Evolutionary conservation across 2,113 vertebrate genomes (phyloP).

Genomic region (Pseudolaguvia tuberculata): DNA sequence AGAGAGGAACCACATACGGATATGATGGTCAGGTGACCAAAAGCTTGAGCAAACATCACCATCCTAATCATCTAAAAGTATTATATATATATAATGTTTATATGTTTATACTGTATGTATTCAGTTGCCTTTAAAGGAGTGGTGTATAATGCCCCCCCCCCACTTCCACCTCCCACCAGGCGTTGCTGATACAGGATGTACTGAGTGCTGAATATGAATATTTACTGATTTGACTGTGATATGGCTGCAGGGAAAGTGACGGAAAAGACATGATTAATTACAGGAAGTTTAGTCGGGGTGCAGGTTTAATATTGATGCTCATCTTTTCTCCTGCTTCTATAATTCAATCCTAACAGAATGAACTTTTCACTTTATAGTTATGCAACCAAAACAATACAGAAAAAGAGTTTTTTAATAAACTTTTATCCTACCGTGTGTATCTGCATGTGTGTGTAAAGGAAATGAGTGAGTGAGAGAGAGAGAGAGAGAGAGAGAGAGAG

Average conservation of each 20-base stretch:
- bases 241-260: neutral
- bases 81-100: too few species aligned
- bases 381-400: too few species aligned
- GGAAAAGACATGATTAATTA: conserved; percentile 2
- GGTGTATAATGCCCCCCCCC: conserved; percentile 22
- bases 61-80: too few species aligned
- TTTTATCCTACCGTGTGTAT: too few species aligned
- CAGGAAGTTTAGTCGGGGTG: neutral
- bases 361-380: neutral
- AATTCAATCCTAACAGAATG: neutral
- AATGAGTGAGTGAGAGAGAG: too few species aligned
- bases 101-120: conserved; percentile 16
- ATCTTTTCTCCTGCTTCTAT: neutral
- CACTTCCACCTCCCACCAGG: conserved; percentile 16
- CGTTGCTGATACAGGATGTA: conserved; percentile 29
- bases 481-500: too few species aligned
- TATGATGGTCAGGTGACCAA: too few species aligned
- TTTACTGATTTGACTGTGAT: conserved; percentile 19
- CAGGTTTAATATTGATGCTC: conserved; percentile 6
- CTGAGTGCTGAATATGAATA: conserved; percentile 34
- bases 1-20: too few species aligned
- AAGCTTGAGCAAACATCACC: too few species aligned
- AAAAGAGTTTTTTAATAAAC: too few species aligned
- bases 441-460: neutral
- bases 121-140: conserved; percentile 31